Percentiles rank a stretch among this genome's conserved stretches.
Conservation (phyloP, 2,888 invertebrate genomes). For the Rhamnusium bicolor region DNA sequence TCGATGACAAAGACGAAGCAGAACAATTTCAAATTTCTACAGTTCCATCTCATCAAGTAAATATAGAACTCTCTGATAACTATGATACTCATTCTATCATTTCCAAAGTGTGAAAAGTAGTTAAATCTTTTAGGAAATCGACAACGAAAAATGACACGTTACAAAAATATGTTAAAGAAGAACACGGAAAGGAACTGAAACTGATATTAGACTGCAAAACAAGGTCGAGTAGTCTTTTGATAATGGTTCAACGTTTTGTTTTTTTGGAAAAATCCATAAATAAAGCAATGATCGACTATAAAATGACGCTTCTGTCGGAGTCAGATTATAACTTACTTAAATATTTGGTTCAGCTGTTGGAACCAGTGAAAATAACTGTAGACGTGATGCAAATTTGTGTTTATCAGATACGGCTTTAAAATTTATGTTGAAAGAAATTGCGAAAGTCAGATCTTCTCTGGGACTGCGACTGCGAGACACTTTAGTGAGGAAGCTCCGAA, state of each 20-base stretch:
- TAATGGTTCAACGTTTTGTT: conserved; percentile 4
- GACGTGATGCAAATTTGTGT: too few relatives aligned
- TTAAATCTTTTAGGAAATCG: conserved; percentile 21
- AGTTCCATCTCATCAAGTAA: too few relatives aligned
- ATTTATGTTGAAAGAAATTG: too few relatives aligned
- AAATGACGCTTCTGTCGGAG: neutral
- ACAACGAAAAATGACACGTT: conserved; percentile 27
- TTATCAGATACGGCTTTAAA: too few relatives aligned
- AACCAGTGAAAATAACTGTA: neutral
- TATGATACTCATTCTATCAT: too few relatives aligned
- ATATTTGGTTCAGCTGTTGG: neutral
- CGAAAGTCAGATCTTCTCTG: too few relatives aligned
- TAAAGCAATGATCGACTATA: neutral
- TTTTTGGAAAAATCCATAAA: neutral
- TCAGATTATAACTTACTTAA: neutral
- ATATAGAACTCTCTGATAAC: neutral
- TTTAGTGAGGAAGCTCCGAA: too few relatives aligned
- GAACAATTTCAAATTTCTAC: too few relatives aligned
- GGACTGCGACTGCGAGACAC: too few relatives aligned
- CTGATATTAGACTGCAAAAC: conserved; percentile 37
- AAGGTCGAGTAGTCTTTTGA: conserved; percentile 25
- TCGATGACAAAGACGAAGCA: too few relatives aligned
- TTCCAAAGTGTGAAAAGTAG: conserved; percentile 7
- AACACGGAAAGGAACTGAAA: conserved; percentile 28
- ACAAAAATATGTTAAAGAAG: conserved; percentile 29